Percentiles rank a stretch among this genome's conserved stretches.
Conservation (phyloP, 2,113 vertebrate genomes). For the Diphyllodes magnificus region DNA sequence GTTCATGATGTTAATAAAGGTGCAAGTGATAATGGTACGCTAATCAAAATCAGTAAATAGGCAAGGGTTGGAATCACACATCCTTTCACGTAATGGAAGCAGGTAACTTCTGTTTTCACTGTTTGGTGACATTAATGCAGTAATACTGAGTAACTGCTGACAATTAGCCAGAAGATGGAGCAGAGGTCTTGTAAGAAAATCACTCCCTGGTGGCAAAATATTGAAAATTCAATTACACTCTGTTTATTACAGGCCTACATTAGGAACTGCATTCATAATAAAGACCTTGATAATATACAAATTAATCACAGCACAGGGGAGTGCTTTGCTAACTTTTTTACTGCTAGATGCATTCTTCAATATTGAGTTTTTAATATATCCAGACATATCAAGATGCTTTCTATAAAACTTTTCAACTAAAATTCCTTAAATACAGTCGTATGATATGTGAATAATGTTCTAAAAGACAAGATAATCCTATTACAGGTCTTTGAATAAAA, state of each 20-base stretch:
- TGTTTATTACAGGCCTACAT: constrained; percentile 78
- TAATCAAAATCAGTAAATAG: constrained; percentile 14
- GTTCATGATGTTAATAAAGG: not conserved
- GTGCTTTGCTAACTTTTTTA: constrained; percentile 67
- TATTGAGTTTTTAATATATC: constrained; percentile 71
- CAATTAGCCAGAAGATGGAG: constrained; percentile 78
- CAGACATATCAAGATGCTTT: constrained; percentile 16
- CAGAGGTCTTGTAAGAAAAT: constrained; percentile 78
- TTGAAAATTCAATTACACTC: constrained; percentile 82
- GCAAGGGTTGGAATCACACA: not conserved
- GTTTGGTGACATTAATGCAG: constrained; percentile 67
- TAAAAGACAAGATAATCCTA: not conserved
- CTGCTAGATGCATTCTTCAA: constrained; percentile 49
- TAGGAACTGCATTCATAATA: constrained; percentile 76
- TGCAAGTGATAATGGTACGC: not conserved
- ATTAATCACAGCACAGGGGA: constrained; percentile 76
- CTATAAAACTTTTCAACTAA: constrained; percentile 33
- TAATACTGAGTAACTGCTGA: constrained; percentile 71
- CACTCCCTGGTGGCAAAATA: constrained; percentile 77
- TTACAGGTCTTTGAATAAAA: not conserved
- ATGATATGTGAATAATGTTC: not conserved
- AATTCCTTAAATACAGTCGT: constrained; percentile 40
- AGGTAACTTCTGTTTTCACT: constrained; percentile 34
- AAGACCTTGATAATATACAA: constrained; percentile 77
- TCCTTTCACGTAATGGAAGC: not conserved